Conservation (phyloP, 2,888 invertebrate species). For the Drosophila nr. perissopoda region DNA sequence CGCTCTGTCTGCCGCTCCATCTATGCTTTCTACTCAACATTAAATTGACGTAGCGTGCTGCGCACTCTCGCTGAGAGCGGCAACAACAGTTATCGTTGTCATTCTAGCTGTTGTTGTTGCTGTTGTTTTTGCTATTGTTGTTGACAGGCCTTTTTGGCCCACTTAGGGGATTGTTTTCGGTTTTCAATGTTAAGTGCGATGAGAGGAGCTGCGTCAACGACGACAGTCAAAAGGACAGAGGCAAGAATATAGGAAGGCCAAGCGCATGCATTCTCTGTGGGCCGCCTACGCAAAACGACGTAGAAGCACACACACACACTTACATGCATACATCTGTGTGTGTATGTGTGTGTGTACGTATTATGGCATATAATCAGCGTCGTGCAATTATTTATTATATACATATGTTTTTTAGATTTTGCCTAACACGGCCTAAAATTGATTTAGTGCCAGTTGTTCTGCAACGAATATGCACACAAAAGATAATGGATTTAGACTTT, state of each 20-base stretch:
- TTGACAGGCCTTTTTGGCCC: slow-evolving; percentile 63
- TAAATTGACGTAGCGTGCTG: slow-evolving; percentile 32
- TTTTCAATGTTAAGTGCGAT: slow-evolving; percentile 78
- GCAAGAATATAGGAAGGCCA: slow-evolving; percentile 36
- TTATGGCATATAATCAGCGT: slow-evolving; percentile 57
- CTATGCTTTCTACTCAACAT: neutral
- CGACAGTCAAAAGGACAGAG: slow-evolving; percentile 38
- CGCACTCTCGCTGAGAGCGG: slow-evolving; percentile 54
- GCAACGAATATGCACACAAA: neutral
- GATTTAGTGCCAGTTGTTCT: slow-evolving; percentile 29
- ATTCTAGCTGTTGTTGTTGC: slow-evolving; percentile 6
- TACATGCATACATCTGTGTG: neutral
- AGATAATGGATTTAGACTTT: neutral
- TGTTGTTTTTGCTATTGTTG: slow-evolving; percentile 27
- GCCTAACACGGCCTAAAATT: slow-evolving; percentile 35
- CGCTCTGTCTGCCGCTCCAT: slow-evolving; percentile 3
- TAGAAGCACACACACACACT: slow-evolving; percentile 9
- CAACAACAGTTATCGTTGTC: slow-evolving; percentile 3
- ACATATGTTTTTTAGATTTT: slow-evolving; percentile 54
- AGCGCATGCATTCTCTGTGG: slow-evolving; percentile 39
- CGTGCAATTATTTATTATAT: slow-evolving; percentile 67
- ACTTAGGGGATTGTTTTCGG: slow-evolving; percentile 79
- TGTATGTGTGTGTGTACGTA: neutral
- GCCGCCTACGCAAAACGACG: slow-evolving; percentile 35
- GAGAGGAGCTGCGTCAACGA: slow-evolving; percentile 51